A percentile compares a stretch with the other conserved stretches of the same genome.
phyloP scores from a whole-genome alignment of 1,140 invertebrate species.

The Eupristina koningsbergeri region DNA sequence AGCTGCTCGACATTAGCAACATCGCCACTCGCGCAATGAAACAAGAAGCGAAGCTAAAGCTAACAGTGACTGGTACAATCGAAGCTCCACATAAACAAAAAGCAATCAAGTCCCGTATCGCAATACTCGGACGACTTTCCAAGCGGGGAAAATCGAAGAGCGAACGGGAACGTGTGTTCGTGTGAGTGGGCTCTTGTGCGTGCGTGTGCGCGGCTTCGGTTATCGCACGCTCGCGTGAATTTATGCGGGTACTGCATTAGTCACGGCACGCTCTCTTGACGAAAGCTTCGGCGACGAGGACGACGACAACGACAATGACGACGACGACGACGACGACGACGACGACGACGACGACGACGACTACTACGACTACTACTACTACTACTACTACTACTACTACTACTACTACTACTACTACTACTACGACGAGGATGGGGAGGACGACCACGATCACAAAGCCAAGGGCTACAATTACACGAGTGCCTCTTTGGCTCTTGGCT shows the following conservation, averaged over 20 bases:
- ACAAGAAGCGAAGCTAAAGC: neutral
- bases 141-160: slow-evolving; percentile 20
- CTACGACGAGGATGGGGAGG: neutral
- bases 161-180: neutral
- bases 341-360: neutral
- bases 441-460: neutral
- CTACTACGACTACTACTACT: neutral
- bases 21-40: neutral
- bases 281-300: neutral
- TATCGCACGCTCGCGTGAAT: slow-evolving; percentile 17
- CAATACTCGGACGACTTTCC: neutral
- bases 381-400: neutral
- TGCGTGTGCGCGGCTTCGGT: neutral
- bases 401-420: too few species aligned
- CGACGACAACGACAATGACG: neutral
- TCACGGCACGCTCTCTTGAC: slow-evolving; percentile 23
- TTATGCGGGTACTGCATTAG: slow-evolving; percentile 43
- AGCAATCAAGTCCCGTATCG: slow-evolving; percentile 29
- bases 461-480: slow-evolving; percentile 37
- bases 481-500: neutral
- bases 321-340: neutral
- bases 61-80: neutral
- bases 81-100: slow-evolving; percentile 9
- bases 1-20: neutral
- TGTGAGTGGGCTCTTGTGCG: too few species aligned